Evolutionary conservation across 2,888 invertebrate genomes (phyloP), one percentile per base, ranked within the genome.

Genomic region (Cenopis cana): DNA sequence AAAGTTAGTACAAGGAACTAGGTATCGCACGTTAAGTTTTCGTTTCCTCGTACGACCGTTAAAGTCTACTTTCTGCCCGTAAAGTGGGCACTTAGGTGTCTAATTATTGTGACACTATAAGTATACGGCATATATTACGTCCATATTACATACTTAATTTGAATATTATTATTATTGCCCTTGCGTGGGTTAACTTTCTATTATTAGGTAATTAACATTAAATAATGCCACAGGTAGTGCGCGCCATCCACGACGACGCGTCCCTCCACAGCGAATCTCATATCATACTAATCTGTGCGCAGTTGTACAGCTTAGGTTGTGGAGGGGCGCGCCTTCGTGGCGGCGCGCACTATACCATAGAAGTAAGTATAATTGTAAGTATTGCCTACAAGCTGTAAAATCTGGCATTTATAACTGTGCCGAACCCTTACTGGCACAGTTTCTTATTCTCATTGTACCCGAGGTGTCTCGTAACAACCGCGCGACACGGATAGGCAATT

Each of bases 401-500:
- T 49, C 17, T 17, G 33, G 29, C 14, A 8, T 18, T 14, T 38
- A 52, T 38, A 18, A 52, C 46, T 55, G 8, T 5, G 6, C 50
- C 18, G 29, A 36, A 17, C 61, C 24, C 11, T 38, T 46, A 18
- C 60, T 52, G 8, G 11, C 49, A 50, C 64, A 11, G 14, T 69
- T 65, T n/a, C n/a, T n/a, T 50, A 62, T 56, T 50, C 46, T 50
- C 62, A 52, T 33, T 64, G 24, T 29, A 57, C 46, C 24, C 56
- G 5, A 64, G 52, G 41, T 62, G 14, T 57, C 59, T 70, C 36
- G 70, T 55, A 49, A 52, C 60, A 36, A 71, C 24, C 55, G 29
- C 59, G 49, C 69, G 50, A 71, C 71, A 71, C 67, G 61, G 65
- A 60, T 71, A 59, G 55, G 61, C 65, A 66, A 65, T 69, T 69